Evolutionary conservation across 2,797 vertebrate species (phyloP), one percentile per base, ranked within the genome.

Genomic region (Nyctibius grandis): DNA sequence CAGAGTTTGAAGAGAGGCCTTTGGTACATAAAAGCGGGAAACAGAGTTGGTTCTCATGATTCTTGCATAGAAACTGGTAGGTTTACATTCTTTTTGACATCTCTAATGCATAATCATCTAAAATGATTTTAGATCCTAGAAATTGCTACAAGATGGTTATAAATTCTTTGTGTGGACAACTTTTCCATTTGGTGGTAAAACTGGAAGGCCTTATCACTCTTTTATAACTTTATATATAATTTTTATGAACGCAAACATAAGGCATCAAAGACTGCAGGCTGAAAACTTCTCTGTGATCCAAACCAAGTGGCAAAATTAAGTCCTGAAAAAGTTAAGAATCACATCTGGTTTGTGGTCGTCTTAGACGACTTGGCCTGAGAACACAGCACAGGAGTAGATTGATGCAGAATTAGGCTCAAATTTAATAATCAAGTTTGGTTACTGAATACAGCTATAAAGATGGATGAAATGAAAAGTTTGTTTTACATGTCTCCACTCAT

Each of bases 191-290:
- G 85, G 94, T 96, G 97, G 97, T 97, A 97, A 98, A 97, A 97
- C 95, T 94, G 95, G 96, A 97, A 97, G 96, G 93, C 81, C 97
- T 97, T 97, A 97, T 97, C 97, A 76, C 96, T 94, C 93, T 97
- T 98, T 98, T 97, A 97, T 97, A 97, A 97, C 96, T 97, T 97
- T 96, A 97, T 97, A 97, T 98, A 96, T 98, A 98, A 97, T 94
- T 97, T 98, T 98, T 98, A 98, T 97, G 96, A 97, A 98, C 40
- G 91, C 96, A 96, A 97, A 96, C 95, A 97, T 95, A 93, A 97
- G 15, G 96, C 96, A 98, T 98, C 98, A 98, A 98, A 98, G 97
- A 89, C 85, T 68, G 60, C 36, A 75, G 95, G 73, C 94, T 97
- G 88, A 97, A 97, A 96, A 88, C 73, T 87, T 89, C 91, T 80